Evolutionary conservation across 1,140 invertebrate genomes (phyloP).

Genomic region (Drosophila aff.): DNA sequence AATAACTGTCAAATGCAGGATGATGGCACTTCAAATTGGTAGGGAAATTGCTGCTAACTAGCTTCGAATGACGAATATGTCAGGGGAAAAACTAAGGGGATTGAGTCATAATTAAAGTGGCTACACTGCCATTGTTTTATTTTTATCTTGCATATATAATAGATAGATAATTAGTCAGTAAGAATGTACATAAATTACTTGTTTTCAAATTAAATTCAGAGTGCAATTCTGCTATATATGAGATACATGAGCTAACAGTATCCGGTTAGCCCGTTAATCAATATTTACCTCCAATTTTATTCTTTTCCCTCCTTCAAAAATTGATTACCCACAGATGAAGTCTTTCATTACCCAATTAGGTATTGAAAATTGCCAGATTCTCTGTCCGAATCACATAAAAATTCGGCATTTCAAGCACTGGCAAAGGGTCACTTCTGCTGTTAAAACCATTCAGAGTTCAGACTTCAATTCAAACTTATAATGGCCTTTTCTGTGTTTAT

Average conservation of each 20-base stretch:
- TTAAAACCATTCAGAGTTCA: conserved; percentile 42
- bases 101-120: neutral
- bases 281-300: neutral
- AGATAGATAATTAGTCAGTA: too few species aligned
- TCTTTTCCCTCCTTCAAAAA: neutral
- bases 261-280: too few species aligned
- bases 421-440: conserved; percentile 18
- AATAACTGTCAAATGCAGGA: conserved; percentile 81
- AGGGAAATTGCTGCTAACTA: conserved; percentile 51
- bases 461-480: conserved; percentile 25
- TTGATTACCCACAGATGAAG: neutral
- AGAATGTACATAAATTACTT: too few species aligned
- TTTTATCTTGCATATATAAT: too few species aligned
- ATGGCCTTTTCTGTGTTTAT: conserved; percentile 58
- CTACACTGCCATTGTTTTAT: neutral
- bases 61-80: conserved; percentile 21
- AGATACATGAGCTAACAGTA: too few species aligned
- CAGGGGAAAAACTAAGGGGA: neutral
- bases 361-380: neutral
- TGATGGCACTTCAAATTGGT: conserved; percentile 53
- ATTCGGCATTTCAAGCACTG: neutral
- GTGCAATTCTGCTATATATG: too few species aligned
- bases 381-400: neutral
- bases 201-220: too few species aligned
- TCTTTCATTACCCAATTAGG: neutral